A percentile compares a stretch with the other conserved stretches of the same genome.
These are phyloP conservation scores for Saccostrea echinata DNA, from an alignment of 1,140 invertebrate species.

Conservation along the genomic window DNA sequence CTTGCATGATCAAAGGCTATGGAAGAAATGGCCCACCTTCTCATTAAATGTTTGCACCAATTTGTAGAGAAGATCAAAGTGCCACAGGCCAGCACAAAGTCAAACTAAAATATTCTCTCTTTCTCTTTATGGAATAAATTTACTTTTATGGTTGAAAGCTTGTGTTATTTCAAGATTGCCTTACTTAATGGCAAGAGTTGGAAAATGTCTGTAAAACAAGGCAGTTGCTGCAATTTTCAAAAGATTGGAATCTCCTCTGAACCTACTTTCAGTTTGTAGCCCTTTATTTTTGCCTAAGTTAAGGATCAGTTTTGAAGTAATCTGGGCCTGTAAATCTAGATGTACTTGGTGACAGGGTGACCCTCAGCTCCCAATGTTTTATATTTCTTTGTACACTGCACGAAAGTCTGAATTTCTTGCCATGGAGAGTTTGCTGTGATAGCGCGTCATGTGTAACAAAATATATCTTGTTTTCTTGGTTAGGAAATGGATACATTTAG, in stretches of 20 bases:
- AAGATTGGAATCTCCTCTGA: neutral
- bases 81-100: neutral
- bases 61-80: constrained; percentile 25
- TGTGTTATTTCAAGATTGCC: constrained; percentile 11
- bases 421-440: neutral
- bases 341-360: constrained; percentile 17
- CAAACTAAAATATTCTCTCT: constrained; percentile 19
- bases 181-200: neutral
- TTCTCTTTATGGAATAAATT: constrained; percentile 31
- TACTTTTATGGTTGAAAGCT: constrained; percentile 27
- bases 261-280: neutral
- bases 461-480: neutral
- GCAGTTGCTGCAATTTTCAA: constrained; percentile 11
- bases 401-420: neutral
- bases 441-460: neutral
- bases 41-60: constrained; percentile 39
- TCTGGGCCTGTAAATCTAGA: neutral
- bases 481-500: constrained; percentile 25
- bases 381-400: constrained; percentile 1
- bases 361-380: constrained; percentile 17
- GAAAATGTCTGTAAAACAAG: neutral
- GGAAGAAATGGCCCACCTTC: constrained; percentile 12
- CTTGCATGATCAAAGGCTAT: constrained; percentile 23
- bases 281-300: neutral
- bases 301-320: constrained; percentile 14